phyloP scores from a whole-genome alignment of 2,797 vertebrate species.

The Bufotes viridis region DNA sequence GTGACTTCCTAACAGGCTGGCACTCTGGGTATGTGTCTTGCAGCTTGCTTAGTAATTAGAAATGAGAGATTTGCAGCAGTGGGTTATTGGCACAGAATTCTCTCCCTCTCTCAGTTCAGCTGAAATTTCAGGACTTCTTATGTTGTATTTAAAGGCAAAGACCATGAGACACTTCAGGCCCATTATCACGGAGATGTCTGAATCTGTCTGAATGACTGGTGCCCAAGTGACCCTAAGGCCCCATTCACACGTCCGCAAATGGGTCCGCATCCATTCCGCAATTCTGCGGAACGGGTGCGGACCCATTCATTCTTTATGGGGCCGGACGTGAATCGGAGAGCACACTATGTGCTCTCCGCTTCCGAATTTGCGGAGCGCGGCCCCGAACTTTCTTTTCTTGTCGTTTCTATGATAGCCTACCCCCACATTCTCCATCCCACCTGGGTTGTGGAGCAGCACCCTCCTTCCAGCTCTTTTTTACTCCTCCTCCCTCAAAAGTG shows the following conservation, averaged over 20 bases:
- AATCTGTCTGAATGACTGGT: neutral
- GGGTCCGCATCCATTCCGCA: no score
- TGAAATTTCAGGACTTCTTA: constrained; percentile 26
- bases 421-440: neutral
- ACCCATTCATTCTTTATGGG: no score
- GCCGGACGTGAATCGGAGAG: no score
- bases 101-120: constrained; percentile 29
- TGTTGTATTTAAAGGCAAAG: constrained; percentile 18
- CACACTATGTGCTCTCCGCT: no score
- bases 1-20: constrained; percentile 37
- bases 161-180: neutral
- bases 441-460: neutral
- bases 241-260: no score
- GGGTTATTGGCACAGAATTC: constrained; percentile 23
- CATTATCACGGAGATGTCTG: neutral
- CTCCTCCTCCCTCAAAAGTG: neutral
- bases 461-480: neutral
- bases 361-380: no score
- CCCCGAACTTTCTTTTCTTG: neutral
- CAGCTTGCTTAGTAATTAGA: constrained; percentile 59
- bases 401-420: neutral
- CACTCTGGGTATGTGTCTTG: constrained; percentile 21
- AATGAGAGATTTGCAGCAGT: constrained; percentile 46
- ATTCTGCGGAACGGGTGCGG: no score
- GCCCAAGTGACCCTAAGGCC: neutral